A percentile compares a stretch with the other conserved stretches of the same genome.
Evolutionary conservation across 1,140 invertebrate species (phyloP).

Genomic region (Rhysida immarginata): DNA sequence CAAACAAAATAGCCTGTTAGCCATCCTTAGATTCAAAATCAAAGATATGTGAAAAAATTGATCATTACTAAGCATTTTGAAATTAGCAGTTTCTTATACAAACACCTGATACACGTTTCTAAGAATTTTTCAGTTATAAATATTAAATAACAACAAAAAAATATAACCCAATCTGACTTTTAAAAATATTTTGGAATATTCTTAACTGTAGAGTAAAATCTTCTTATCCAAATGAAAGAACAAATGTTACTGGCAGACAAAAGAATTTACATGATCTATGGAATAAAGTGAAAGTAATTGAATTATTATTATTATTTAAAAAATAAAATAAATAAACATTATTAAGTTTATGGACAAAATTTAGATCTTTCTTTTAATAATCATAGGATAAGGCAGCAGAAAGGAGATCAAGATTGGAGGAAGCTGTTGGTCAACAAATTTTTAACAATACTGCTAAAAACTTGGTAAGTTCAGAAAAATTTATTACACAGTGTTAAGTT

Average conservation of each 20-base stretch:
- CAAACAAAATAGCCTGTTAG: too few species aligned
- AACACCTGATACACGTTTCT: too few species aligned
- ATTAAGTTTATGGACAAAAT: neutral
- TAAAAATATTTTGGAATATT: too few species aligned
- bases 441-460: slow-evolving; percentile 77
- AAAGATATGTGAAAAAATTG: too few species aligned
- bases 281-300: slow-evolving; percentile 51
- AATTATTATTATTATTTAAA: slow-evolving; percentile 5
- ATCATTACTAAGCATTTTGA: too few species aligned
- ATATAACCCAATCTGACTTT: too few species aligned
- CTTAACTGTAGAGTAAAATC: slow-evolving; percentile 59
- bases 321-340: neutral
- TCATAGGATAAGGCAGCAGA: slow-evolving; percentile 58
- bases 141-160: too few species aligned
- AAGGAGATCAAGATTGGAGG: slow-evolving; percentile 61
- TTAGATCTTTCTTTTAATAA: slow-evolving; percentile 4
- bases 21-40: too few species aligned
- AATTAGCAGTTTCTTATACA: too few species aligned
- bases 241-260: slow-evolving; percentile 68
- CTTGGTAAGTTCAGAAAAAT: slow-evolving; percentile 34
- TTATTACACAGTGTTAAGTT: too few species aligned
- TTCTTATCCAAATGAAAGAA: slow-evolving; percentile 75
- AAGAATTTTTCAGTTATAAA: too few species aligned
- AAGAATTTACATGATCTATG: slow-evolving; percentile 73
- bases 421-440: slow-evolving; percentile 85